Percentiles rank a stretch among this genome's conserved stretches.
Conservation (phyloP, 2,888 invertebrate species). For the Ennomos quercinarius region DNA sequence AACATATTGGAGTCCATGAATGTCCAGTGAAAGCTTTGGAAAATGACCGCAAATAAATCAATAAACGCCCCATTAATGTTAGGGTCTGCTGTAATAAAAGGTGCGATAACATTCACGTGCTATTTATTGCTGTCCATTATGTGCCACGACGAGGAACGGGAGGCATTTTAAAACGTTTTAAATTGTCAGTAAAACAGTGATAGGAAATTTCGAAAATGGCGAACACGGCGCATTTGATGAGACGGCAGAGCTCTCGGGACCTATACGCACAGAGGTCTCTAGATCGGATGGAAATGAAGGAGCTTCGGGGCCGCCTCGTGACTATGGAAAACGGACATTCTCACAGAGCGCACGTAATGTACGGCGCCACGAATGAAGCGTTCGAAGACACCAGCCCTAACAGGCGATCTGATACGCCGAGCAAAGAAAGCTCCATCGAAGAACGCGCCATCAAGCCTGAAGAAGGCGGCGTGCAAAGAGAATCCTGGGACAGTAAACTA, state of each 20-base stretch:
- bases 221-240: conserved; percentile 94
- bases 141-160: conserved; percentile 74
- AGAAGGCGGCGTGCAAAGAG: conserved; percentile 91
- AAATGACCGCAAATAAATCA: conserved; percentile 58
- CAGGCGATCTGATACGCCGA: conserved; percentile 75
- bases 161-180: conserved; percentile 52
- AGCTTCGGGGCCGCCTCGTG: conserved; percentile 92
- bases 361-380: conserved; percentile 95
- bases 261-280: conserved; percentile 92
- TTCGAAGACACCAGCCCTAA: conserved; percentile 86
- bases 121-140: conserved; percentile 65
- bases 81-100: conserved; percentile 47
- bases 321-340: conserved; percentile 88
- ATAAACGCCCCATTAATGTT: conserved; percentile 46
- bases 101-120: conserved; percentile 53
- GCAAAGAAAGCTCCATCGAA: conserved; percentile 88
- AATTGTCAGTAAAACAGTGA: conserved; percentile 51
- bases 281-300: conserved; percentile 94
- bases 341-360: conserved; percentile 85
- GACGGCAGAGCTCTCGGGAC: conserved; percentile 95
- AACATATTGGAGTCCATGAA: conserved; percentile 1
- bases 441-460: conserved; percentile 88
- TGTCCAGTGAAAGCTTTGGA: conserved; percentile 30
- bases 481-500: conserved; percentile 97
- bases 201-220: conserved; percentile 87